phyloP scores from a whole-genome alignment of 2,797 vertebrate species.

The Tinamus major region DNA sequence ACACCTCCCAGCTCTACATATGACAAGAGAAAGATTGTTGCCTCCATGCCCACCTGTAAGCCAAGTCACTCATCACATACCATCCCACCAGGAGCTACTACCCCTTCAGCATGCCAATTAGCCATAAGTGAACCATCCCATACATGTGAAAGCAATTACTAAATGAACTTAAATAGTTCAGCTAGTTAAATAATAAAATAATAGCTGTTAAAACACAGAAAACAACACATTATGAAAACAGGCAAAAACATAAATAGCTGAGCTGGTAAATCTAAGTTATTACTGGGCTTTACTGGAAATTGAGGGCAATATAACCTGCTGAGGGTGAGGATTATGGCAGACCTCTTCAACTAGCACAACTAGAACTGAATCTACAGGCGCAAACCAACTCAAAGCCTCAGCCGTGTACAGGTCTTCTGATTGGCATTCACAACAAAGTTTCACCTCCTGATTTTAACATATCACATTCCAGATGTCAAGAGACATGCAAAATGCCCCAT shows the following conservation, averaged over 20 bases:
- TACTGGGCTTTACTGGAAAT: not conserved
- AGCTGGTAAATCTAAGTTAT: not conserved
- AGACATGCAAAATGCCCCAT: not conserved
- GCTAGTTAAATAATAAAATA: no score
- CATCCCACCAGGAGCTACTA: not conserved
- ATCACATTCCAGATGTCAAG: not conserved
- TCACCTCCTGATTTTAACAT: not conserved
- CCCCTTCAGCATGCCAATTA: not conserved
- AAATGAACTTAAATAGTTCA: not conserved
- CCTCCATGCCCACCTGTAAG: not conserved
- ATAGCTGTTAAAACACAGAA: not conserved
- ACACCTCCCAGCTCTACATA: not conserved
- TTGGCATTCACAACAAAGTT: not conserved
- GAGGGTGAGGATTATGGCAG: no score
- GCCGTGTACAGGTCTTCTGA: not conserved
- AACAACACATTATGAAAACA: not conserved
- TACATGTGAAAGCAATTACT: not conserved
- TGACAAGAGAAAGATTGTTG: not conserved
- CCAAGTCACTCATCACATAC: not conserved
- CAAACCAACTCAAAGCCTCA: not conserved
- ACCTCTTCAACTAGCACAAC: not conserved
- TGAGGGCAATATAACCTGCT: not conserved
- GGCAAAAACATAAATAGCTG: not conserved
- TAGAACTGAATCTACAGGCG: not conserved
- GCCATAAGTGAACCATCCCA: not conserved